phyloP scores from a whole-genome alignment of 2,113 vertebrate species.

The Pogona vitticeps region DNA sequence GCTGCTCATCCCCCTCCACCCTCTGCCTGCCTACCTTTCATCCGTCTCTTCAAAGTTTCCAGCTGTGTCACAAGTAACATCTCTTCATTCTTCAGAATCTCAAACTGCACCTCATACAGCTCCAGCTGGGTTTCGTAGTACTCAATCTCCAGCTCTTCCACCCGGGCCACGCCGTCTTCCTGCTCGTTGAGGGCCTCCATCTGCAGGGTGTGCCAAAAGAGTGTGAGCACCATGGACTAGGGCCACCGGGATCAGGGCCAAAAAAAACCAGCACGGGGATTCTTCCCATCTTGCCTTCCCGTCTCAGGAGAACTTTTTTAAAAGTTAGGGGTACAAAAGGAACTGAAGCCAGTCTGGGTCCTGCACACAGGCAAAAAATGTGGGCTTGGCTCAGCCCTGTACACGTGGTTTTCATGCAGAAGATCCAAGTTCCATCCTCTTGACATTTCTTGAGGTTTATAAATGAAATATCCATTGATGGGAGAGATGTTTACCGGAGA shows the following conservation, averaged over 20 bases:
- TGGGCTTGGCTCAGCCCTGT: too few species aligned
- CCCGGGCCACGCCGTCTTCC: conserved; percentile 62
- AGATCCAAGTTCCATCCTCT: too few species aligned
- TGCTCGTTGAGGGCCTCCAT: conserved; percentile 77
- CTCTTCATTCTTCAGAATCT: conserved; percentile 93
- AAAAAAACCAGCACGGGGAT: background rate
- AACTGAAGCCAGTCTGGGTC: too few species aligned
- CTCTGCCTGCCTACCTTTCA: conserved; percentile 82
- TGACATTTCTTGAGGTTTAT: too few species aligned
- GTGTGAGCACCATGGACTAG: conserved; percentile 37
- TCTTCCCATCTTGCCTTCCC: too few species aligned
- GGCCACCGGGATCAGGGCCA: background rate
- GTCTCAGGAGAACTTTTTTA: too few species aligned
- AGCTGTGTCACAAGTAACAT: conserved; percentile 87
- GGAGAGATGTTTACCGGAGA: too few species aligned
- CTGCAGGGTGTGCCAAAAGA: conserved; percentile 66
- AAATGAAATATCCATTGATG: too few species aligned
- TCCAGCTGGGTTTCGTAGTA: conserved; percentile 93
- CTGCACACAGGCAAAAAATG: too few species aligned
- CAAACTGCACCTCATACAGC: conserved; percentile 90
- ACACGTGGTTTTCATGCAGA: too few species aligned
- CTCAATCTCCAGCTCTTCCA: conserved; percentile 89
- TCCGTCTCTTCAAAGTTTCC: conserved; percentile 85
- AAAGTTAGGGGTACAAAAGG: too few species aligned
- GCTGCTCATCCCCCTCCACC: too few species aligned